Conservation (phyloP, 2,797 vertebrate species). For the Octomys mimax region DNA sequence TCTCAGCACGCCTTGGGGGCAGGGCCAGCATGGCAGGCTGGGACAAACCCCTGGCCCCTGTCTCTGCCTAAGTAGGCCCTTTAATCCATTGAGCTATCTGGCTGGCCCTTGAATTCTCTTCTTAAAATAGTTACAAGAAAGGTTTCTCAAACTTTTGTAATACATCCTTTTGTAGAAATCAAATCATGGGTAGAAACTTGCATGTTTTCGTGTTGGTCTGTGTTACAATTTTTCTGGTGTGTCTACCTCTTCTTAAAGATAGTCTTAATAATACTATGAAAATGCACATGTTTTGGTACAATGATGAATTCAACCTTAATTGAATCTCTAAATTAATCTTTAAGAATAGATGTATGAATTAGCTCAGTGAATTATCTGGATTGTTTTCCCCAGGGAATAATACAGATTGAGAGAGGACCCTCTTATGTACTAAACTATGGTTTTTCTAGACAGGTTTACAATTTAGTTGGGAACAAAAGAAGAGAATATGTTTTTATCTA, state of each 20-base stretch:
- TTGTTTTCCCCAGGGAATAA: background rate
- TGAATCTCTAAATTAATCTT: conserved; percentile 24
- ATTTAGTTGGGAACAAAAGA: conserved; percentile 9
- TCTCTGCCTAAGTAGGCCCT: too few species aligned
- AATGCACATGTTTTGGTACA: conserved; percentile 38
- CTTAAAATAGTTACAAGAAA: conserved; percentile 36
- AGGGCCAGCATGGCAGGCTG: too few species aligned
- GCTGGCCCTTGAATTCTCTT: conserved; percentile 35
- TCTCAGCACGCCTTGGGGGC: too few species aligned
- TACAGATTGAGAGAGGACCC: background rate
- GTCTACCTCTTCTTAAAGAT: background rate
- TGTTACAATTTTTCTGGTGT: conserved; percentile 9
- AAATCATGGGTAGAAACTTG: conserved; percentile 33
- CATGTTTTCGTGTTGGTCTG: conserved; percentile 26
- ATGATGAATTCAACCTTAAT: background rate
- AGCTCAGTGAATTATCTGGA: background rate
- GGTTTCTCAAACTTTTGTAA: conserved; percentile 56
- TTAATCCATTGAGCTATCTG: too few species aligned
- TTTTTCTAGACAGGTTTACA: background rate
- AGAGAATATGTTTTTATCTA: background rate
- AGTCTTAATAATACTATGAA: background rate
- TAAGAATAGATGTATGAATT: background rate
- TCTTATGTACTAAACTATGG: background rate
- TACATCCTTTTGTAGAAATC: conserved; percentile 29
- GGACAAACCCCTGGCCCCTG: too few species aligned